Base-by-base conservation (phyloP, 2,888 invertebrate genomes). In the Hyposoter didymator region DNA sequence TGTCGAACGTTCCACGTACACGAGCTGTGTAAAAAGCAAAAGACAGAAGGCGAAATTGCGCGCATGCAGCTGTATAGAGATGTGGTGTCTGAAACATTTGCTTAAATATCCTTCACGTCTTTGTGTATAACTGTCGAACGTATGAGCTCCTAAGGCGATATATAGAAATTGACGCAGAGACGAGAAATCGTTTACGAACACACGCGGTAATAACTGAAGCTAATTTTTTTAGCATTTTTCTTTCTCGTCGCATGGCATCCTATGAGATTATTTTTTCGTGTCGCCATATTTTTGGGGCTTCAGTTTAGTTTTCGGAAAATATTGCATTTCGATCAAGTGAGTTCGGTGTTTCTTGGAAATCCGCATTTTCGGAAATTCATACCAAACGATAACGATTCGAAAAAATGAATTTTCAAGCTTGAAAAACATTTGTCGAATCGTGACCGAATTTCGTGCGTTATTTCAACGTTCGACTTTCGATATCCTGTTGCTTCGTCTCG, bases 41-140 rank as follows among this genome's bases (percentile, higher is more conserved):
- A 66, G 76, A 70, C 74, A 82, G 74, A 66, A 49, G 78, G 73
- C 64, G 10, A 81, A 84, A 72, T 75, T 74, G 82, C 39, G 39
- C 39, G 7, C 39, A 39, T 12, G 85, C 85, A 85, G 85, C 82
- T 85, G 85, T 79, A 76, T 66, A 49, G 67, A 47, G 59, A 47
- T 39, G 49, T 5, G 14, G 35, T 45, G 28, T 45, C 64, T 70
- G 32, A 72, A 73, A 45, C 85, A 76, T 75, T 82, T 73, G 78
- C 75, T 59, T 52, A 70, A 74, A 79, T 70, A 66, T 52, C 17
- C 64, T 47, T 35, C 45, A 64, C 47, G 47, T 0, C 19, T 70
- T 47, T 52, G 47, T 52, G 47, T 17, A 39, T 19, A 47, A 82
- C 67, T 67, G 78, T 83, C 74, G n/a, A n/a, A 22, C 22, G 39